Base-by-base conservation (phyloP, 2,888 invertebrate species). In the Neoaliturus tenellus region DNA sequence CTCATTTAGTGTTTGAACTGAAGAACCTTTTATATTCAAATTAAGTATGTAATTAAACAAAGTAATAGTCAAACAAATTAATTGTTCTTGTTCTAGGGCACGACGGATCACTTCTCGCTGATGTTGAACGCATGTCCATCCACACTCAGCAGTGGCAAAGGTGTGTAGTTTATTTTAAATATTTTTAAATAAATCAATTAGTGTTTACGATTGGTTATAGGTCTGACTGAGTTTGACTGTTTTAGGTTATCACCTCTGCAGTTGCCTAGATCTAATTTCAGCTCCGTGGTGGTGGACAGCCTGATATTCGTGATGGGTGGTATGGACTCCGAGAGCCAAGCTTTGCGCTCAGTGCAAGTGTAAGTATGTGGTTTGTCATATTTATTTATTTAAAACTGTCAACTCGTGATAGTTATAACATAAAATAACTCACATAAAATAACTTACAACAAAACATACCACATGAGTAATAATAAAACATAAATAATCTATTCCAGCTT, bases 331-430 rank as follows among this genome's bases (percentile, higher is more conserved):
- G 35, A 48, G 23, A 28, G 39, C 0, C 39, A 82, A 23, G 48
- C 55, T 23, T 25, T 82, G 28, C 82, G 55, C 51, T 82, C 82
- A 8, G 73, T 73, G 14, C 82, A 82, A 51, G 73, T 82, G 82
- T 82, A 48, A 81, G 81, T 41, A 67, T n/a, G n/a, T n/a, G n/a
- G n/a, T n/a, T n/a, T n/a, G n/a, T n/a, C n/a, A n/a, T n/a, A n/a
- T n/a, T n/a, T n/a, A n/a, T n/a, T n/a, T n/a, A n/a, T n/a, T n/a
- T n/a, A n/a, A n/a, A n/a, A n/a, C n/a, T n/a, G n/a, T n/a, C n/a
- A n/a, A n/a, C n/a, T n/a, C n/a, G n/a, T n/a, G n/a, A n/a, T n/a
- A n/a, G n/a, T n/a, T n/a, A n/a, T n/a, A n/a, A n/a, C n/a, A n/a
- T n/a, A n/a, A n/a, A n/a, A n/a, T n/a, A n/a, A n/a, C n/a, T n/a